Conservation (phyloP, 1,140 invertebrate species). For the Drosophila persimilis region DNA sequence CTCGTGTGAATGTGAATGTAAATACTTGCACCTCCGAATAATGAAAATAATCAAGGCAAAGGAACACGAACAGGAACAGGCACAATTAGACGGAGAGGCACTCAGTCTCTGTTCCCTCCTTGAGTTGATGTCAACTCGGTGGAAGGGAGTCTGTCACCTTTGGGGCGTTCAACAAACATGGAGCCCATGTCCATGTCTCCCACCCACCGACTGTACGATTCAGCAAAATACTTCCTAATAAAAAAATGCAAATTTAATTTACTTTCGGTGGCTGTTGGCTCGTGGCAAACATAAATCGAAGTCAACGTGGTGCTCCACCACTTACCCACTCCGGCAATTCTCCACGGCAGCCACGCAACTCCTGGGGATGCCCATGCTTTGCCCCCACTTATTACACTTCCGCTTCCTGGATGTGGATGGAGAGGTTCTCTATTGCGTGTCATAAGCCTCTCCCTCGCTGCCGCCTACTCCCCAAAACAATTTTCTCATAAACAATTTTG, state of each 20-base stretch:
- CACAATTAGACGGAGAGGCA: slow-evolving; percentile 36
- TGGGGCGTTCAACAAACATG: too few species aligned
- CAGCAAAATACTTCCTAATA: slow-evolving; percentile 76
- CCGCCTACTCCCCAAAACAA: slow-evolving; percentile 29
- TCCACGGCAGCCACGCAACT: slow-evolving; percentile 12
- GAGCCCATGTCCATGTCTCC: too few species aligned
- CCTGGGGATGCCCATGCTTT: slow-evolving; percentile 7
- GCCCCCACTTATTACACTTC: slow-evolving; percentile 24
- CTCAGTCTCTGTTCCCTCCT: background rate
- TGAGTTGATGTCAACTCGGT: too few species aligned
- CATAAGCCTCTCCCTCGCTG: slow-evolving; percentile 28
- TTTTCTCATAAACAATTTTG: slow-evolving; percentile 27
- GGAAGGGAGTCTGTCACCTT: too few species aligned
- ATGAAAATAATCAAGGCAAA: slow-evolving; percentile 35
- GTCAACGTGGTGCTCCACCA: slow-evolving; percentile 42
- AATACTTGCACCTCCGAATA: slow-evolving; percentile 26
- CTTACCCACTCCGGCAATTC: slow-evolving; percentile 1
- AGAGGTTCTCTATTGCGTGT: slow-evolving; percentile 47
- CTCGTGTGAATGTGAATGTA: slow-evolving; percentile 12
- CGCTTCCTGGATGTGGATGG: slow-evolving; percentile 19
- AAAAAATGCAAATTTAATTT: slow-evolving; percentile 60
- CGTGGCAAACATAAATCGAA: slow-evolving; percentile 53
- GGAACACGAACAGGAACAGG: slow-evolving; percentile 18
- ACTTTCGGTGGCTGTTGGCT: slow-evolving; percentile 41
- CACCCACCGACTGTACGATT: slow-evolving; percentile 49